Percentiles rank a stretch among this genome's conserved stretches.
Conservation (phyloP, 1,140 invertebrate species). For the Macrostomum lignano region DNA sequence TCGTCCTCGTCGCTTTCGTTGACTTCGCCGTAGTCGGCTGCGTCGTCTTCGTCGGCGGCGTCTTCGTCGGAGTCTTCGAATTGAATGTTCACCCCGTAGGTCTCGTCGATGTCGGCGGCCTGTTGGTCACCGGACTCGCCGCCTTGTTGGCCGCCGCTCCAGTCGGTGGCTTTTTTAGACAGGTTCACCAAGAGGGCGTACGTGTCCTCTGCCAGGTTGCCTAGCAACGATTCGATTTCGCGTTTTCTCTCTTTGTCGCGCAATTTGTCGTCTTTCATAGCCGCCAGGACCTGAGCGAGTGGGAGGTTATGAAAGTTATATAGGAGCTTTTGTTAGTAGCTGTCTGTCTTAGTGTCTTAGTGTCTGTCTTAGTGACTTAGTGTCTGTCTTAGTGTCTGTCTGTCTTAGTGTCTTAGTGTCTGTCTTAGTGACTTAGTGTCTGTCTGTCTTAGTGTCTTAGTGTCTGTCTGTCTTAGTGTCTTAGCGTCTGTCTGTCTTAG, state of each 20-base stretch:
- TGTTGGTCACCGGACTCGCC: too few species aligned
- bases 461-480: too few species aligned
- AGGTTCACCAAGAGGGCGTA: slow-evolving; percentile 79
- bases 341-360: too few species aligned
- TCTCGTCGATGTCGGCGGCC: slow-evolving; percentile 75
- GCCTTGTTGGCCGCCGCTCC: slow-evolving; percentile 44
- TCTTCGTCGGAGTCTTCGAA: slow-evolving; percentile 71
- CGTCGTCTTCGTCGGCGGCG: slow-evolving; percentile 23
- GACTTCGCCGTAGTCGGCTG: slow-evolving; percentile 35
- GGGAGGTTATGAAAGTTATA: too few species aligned
- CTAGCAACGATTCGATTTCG: slow-evolving; percentile 57
- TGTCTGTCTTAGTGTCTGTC: too few species aligned
- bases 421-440: too few species aligned
- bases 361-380: too few species aligned
- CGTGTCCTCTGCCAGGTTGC: slow-evolving; percentile 58
- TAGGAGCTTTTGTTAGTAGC: too few species aligned
- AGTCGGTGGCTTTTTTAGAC: slow-evolving; percentile 92
- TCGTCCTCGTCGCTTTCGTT: slow-evolving; percentile 41
- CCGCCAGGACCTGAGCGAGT: too few species aligned
- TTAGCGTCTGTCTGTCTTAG: too few species aligned
- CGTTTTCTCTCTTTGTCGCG: slow-evolving; percentile 73
- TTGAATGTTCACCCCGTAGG: slow-evolving; percentile 88
- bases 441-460: too few species aligned
- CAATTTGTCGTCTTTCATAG: slow-evolving; percentile 72
- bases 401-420: too few species aligned